Percentiles rank a stretch among this genome's conserved stretches.
Evolutionary conservation across 2,797 vertebrate species (phyloP).

Genomic region (Sebastes jordani): DNA sequence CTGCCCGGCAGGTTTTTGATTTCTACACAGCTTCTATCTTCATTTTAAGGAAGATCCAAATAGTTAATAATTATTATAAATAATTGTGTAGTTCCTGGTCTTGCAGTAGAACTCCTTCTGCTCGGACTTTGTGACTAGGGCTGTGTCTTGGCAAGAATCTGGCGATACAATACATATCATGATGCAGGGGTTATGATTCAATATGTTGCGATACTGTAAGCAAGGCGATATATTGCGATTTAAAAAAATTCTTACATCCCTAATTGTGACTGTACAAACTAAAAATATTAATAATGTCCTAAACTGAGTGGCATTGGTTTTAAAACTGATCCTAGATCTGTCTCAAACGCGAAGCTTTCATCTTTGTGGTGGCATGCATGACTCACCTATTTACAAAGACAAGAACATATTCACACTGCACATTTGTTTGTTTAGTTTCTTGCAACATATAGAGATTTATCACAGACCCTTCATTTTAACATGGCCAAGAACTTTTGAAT

Average conservation of each 20-base stretch:
- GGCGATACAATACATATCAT: too few relatives aligned
- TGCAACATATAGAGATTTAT: background rate
- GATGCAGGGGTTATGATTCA: too few relatives aligned
- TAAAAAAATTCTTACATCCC: too few relatives aligned
- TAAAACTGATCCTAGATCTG: conserved; percentile 32
- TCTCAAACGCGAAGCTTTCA: conserved; percentile 4
- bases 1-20: too few relatives aligned
- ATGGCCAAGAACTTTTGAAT: background rate
- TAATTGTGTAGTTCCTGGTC: background rate
- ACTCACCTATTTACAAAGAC: conserved; percentile 14
- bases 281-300: background rate
- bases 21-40: too few relatives aligned
- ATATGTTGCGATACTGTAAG: too few relatives aligned
- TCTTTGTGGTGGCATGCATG: conserved; percentile 45
- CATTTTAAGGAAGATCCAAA: background rate
- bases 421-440: background rate
- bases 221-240: too few relatives aligned
- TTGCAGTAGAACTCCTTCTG: background rate
- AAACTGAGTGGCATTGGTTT: conserved; percentile 27
- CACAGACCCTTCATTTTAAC: background rate
- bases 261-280: background rate
- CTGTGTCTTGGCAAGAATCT: too few relatives aligned
- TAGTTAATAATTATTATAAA: background rate
- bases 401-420: conserved; percentile 9
- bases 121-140: background rate